phyloP scores from a whole-genome alignment of 30 jellyfish, hydroid and myxozoan genomes.

The Pseudorhiza aurosa region DNA sequence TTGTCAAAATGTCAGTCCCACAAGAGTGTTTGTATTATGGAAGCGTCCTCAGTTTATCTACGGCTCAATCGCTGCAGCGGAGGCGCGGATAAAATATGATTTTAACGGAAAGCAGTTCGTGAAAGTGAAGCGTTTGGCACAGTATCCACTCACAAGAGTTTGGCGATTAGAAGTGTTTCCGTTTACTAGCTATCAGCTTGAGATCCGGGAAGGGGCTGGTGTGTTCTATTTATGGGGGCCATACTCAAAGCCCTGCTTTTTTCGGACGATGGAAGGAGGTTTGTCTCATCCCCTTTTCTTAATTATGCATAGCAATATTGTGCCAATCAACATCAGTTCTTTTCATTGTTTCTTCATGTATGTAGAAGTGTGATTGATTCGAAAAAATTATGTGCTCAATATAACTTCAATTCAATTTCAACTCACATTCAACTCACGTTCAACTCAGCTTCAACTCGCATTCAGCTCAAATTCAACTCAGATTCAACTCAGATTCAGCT shows the following conservation, averaged over 20 bases:
- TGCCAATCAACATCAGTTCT: no score
- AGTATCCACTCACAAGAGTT: slow-evolving; percentile 25
- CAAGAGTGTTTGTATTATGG: slow-evolving; percentile 56
- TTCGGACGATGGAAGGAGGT: slow-evolving; percentile 94
- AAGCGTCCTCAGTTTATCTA: slow-evolving; percentile 41
- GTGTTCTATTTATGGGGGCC: slow-evolving; percentile 76
- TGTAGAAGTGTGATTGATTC: no score
- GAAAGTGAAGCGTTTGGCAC: neutral
- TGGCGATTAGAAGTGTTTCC: slow-evolving; percentile 42
- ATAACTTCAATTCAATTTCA: no score
- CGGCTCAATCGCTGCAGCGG: slow-evolving; percentile 63
- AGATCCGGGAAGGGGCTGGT: slow-evolving; percentile 83
- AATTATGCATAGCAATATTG: no score
- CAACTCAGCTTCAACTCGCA: no score
- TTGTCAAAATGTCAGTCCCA: slow-evolving; percentile 31
- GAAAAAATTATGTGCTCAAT: no score
- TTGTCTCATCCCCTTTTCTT: no score
- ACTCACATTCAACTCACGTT: no score
- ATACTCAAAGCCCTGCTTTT: slow-evolving; percentile 17
- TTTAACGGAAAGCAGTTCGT: slow-evolving; percentile 33
- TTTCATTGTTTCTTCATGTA: no score
- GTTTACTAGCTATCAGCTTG: slow-evolving; percentile 43
- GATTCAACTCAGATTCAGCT: no score
- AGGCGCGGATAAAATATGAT: slow-evolving; percentile 14
- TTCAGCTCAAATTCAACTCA: no score